Base-by-base conservation (phyloP, 2,888 invertebrate genomes). In the Dastarcus helophoroides region DNA sequence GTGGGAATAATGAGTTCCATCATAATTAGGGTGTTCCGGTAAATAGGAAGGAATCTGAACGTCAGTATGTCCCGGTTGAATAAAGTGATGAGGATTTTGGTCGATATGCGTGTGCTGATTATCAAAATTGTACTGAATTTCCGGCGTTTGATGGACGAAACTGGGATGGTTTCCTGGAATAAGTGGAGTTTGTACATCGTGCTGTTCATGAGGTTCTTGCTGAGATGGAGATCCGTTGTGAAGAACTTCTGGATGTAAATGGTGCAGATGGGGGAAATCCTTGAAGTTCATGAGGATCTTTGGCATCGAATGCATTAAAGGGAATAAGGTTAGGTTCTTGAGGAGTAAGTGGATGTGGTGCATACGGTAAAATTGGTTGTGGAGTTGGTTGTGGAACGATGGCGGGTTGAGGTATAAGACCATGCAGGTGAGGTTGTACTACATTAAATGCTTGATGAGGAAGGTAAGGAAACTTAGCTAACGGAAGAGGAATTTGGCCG, bases 281-380 rank as follows among this genome's bases (percentile, higher is more conserved):
- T 93, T 57, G 93, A 94, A 70, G 89, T 91, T 16, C 94, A 1
- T 94, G 95, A 69, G 90, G 95, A n/a, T 76, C 76, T 2, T 61
- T 86, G 37, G 85, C 86, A 55, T 76, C 85, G 0, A 79, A 86
- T 52, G 74, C 74, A 33, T 66, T 74, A 1, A 63, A 67, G 26
- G 68, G 73, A 14, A 65, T 68, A n/a, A n/a, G n/a, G n/a, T n/a
- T 26, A 22, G 23, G 16, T 23, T 21, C 14, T 38, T 39, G 7
- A 5, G 33, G 36, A 29, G 37, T 30, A 15, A 40, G 41, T 4
- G 44, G 41, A 31, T 39, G 38, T 16, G 14, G 26, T 19, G 41
- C 40, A 24, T 40, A 36, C 5, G 14, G 28, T 38, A 32, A 27
- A 35, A 35, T 19, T 33, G 39, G 15, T 36, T 41, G 26, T 35